Conservation (phyloP, 2,797 vertebrate genomes). For the Dermochelys coriacea region DNA sequence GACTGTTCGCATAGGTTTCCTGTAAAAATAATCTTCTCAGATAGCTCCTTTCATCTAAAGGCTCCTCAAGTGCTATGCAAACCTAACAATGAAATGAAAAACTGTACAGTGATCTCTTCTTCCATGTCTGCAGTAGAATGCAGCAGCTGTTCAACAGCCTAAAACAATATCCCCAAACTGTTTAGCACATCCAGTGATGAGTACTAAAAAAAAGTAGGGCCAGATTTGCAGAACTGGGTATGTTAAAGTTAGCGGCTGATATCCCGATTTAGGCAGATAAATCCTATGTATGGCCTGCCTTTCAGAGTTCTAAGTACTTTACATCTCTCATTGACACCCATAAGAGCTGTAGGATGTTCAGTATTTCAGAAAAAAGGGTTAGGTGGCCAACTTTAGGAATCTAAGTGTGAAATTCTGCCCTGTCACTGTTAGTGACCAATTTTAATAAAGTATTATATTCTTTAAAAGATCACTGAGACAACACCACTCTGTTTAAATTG, state of each 20-base stretch:
- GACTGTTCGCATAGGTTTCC: background rate
- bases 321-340: background rate
- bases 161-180: conserved; percentile 55
- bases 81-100: conserved; percentile 58
- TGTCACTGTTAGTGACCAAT: background rate
- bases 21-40: background rate
- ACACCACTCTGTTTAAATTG: conserved; percentile 34
- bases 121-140: conserved; percentile 62
- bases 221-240: conserved; percentile 12
- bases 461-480: conserved; percentile 42
- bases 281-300: background rate
- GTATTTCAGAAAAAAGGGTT: background rate
- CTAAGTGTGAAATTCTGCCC: conserved; percentile 24
- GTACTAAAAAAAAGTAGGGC: conserved; percentile 28
- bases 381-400: background rate
- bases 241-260: conserved; percentile 33
- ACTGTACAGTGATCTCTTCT: conserved; percentile 47
- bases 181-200: conserved; percentile 52
- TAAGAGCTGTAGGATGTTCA: background rate
- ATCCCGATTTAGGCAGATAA: conserved; percentile 27
- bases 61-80: conserved; percentile 45
- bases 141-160: conserved; percentile 56
- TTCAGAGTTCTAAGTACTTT: conserved; percentile 29
- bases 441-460: conserved; percentile 11
- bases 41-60: conserved; percentile 45